Evolutionary conservation across 2,113 vertebrate species (phyloP), one percentile per base, ranked within the genome.

Genomic region (Pachypanchax playfairii): DNA sequence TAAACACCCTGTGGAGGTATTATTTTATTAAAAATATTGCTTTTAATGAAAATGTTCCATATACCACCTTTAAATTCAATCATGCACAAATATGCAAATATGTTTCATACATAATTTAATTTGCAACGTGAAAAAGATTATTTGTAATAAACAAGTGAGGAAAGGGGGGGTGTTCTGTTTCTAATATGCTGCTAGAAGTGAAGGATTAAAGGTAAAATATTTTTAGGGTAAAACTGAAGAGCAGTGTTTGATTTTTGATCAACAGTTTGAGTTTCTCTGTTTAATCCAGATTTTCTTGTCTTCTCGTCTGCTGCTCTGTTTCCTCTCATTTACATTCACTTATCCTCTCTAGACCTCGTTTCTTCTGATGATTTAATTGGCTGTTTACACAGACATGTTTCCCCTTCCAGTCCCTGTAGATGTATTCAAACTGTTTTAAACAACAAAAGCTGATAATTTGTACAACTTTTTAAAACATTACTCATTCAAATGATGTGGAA

Each of bases 101-200:
- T 4, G 33, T 38, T 54, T 71, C 65, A 82, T 83, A 13, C 68
- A 85, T 83, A 58, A 80, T 85, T 85, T 58, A 83, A 56, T 68
- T 51, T 14, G 24, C 43, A 49, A 78, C 73, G 78, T 60, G 67
- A 75, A 79, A 77, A 69, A 65, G 73, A 70, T 70, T 68, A 20
- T 25, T 20, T 50, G 28, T 66, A 69, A 73, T 62, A 64, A 81
- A 82, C 47, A 71, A 69, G 70, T 0, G 24, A 56, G 20, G 66
- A 55, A 53, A 65, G 64, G n/a, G 49, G 22, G 5, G 9, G 17
- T 26, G 50, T n/a, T 36, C 29, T 50, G 42, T 4, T 29, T 42
- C 73, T 53, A n/a, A 3, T 35, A 52, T 29, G 29, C 10, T n/a
- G 11, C 20, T 42, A 33, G 24, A 73, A 50, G 48, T 66, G 49